Base-by-base conservation (phyloP, 2,797 vertebrate genomes). In the Coccyzus lansbergi region DNA sequence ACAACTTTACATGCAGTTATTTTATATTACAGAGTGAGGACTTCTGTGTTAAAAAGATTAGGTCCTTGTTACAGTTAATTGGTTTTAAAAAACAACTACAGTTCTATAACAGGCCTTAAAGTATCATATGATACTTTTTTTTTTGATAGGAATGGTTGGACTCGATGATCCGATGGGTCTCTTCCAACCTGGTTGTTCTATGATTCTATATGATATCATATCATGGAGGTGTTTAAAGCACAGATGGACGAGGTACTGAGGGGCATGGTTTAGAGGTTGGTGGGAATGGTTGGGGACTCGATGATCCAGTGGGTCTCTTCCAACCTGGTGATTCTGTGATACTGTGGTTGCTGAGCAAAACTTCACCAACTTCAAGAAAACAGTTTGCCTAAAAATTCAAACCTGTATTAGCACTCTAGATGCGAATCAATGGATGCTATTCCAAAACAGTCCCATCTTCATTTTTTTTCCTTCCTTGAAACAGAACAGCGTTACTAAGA, bases 31-130 rank as follows among this genome's bases (percentile, higher is more conserved):
- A 52, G 82, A 91, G 55, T 6, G 71, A 92, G 51, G 78, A 71
- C 75, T 93, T 86, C 2, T 62, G 58, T 58, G 80, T 83, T 87
- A 87, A 75, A 94, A 95, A 95, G 84, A 94, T 95, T 77, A 94
- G n/a, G 72, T 79, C 84, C 86, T 91, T 87, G 85, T 92, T 97
- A 90, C 76, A 89, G 75, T 81, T 96, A 95, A 95, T 92, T 88
- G 69, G 52, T 84, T 93, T 94, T 82, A 88, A 95, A 96, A 90
- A 28, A 60, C 94, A 91, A 78, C 86, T 70, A 3, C 71, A 95
- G 96, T 91, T 94, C 88, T 83, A 20, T 55, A 92, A 91, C 33
- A 74, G 90, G 86, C 88, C 89, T 96, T 67, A 88, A 95, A 92
- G 86, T 84, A 93, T 86, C 90, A 31, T 83, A 89, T 81, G n/a